Base-by-base conservation (phyloP, 2,797 vertebrate genomes). In the Eidolon dupreanum region DNA sequence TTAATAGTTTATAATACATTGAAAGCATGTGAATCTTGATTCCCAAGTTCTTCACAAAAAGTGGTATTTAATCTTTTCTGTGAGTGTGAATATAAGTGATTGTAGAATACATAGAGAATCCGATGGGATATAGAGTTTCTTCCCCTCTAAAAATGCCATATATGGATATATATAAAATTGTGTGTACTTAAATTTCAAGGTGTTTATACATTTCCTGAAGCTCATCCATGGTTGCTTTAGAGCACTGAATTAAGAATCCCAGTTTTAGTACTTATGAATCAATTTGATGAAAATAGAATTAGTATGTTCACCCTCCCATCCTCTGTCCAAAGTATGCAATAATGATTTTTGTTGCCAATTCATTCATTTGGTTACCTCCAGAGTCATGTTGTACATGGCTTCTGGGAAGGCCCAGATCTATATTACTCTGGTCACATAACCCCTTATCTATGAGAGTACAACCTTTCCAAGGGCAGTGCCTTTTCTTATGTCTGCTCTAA, bases 401-500 rank as follows among this genome's bases (percentile, higher is more conserved):
- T 91, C 63, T 49, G 41, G n/a, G 41, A 13, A 93, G 28, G 33
- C 2, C 16, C 24, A 90, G 77, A 36, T 38, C 5, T 86, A 33
- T 66, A 77, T 66, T 73, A 85, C 2, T 0, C 20, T 79, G 78
- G 66, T 93, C 65, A 84, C 20, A 8, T 43, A 87, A 43, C 2
- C 70, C 5, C 17, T 71, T 90, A 51, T 63, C 74, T 90, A 19
- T 24, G 46, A 95, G 17, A 61, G 1, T 61, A 53, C 91, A 90
- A 82, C 75, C 53, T 90, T 88, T 61, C 36, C 28, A 11, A 55
- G 43, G 87, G 9, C 31, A 46, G 11, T 93, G 15, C 49, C 85
- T 96, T 91, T 61, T 17, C 55, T 86, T 88, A 93, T 41, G 36
- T 11, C 12, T 73, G 55, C 31, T 83, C 8, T 97, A 95, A 90